Conservation (phyloP, 2,797 vertebrate genomes). For the Anabacerthia variegaticeps region DNA sequence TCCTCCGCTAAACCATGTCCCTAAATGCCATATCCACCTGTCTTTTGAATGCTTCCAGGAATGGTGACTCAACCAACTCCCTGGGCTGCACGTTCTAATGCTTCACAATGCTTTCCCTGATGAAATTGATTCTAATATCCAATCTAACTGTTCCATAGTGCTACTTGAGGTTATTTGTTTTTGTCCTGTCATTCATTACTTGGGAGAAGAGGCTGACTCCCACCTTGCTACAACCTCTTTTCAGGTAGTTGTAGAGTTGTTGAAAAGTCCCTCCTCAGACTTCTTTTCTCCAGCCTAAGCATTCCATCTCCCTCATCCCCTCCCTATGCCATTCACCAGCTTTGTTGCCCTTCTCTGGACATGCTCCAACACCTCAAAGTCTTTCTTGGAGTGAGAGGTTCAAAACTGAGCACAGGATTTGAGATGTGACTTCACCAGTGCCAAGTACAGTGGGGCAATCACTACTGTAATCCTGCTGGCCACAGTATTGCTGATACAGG, state of each 20-base stretch:
- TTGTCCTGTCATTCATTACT: not conserved
- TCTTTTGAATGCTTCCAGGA: not conserved
- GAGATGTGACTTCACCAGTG: not conserved
- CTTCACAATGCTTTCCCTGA: not conserved
- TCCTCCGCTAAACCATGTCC: not conserved
- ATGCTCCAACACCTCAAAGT: not conserved
- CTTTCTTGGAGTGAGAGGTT: not conserved
- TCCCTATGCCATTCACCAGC: not conserved
- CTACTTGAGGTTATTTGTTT: not conserved
- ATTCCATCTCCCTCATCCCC: not conserved
- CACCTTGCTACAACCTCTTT: not conserved
- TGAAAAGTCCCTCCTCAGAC: not conserved
- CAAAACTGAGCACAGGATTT: not conserved
- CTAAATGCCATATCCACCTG: not conserved
- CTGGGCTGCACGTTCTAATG: not conserved
- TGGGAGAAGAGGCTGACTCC: not conserved
- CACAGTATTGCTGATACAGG: not conserved
- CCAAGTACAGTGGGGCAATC: no score
- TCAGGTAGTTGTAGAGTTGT: not conserved
- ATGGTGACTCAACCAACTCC: not conserved
- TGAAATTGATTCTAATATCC: not conserved
- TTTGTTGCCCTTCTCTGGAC: not conserved
- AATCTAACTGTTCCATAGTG: not conserved
- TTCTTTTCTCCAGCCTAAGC: not conserved
- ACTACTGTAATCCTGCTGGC: not conserved